Conservation (phyloP, 2,797 vertebrate genomes). For the Dermochelys coriacea region DNA sequence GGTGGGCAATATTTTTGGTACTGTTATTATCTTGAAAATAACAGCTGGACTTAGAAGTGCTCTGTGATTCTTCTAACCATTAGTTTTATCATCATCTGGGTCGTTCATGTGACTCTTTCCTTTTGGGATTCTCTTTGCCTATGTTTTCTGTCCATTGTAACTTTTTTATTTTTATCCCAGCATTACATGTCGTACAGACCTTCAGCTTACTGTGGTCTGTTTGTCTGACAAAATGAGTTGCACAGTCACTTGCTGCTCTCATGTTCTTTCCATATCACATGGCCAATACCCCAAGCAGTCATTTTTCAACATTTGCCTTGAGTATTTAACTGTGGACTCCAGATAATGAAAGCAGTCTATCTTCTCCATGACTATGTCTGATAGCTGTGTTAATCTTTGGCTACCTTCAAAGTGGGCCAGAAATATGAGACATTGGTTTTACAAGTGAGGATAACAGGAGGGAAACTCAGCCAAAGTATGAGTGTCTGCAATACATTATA, state of each 20-base stretch:
- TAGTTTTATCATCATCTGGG: neutral
- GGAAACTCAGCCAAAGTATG: neutral
- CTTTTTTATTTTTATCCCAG: neutral
- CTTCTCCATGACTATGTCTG: neutral
- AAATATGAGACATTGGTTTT: neutral
- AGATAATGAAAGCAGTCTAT: conserved; percentile 9
- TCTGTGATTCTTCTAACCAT: neutral
- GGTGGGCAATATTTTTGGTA: neutral
- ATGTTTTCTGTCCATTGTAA: neutral
- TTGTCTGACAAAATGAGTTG: neutral
- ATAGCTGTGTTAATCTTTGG: neutral
- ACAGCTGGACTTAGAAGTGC: neutral
- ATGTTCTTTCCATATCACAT: neutral
- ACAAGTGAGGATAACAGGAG: neutral
- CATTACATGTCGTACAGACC: neutral
- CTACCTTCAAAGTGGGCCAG: neutral
- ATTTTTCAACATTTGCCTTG: conserved; percentile 3
- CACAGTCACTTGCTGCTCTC: conserved; percentile 9
- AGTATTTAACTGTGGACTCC: conserved; percentile 8
- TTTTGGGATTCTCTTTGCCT: neutral
- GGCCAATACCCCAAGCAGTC: neutral
- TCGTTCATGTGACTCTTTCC: neutral
- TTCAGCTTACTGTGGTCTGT: neutral
- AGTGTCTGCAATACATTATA: neutral
- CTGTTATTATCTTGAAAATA: neutral